phyloP scores from a whole-genome alignment of 2,113 vertebrate species.

The Rutilus rutilus region DNA sequence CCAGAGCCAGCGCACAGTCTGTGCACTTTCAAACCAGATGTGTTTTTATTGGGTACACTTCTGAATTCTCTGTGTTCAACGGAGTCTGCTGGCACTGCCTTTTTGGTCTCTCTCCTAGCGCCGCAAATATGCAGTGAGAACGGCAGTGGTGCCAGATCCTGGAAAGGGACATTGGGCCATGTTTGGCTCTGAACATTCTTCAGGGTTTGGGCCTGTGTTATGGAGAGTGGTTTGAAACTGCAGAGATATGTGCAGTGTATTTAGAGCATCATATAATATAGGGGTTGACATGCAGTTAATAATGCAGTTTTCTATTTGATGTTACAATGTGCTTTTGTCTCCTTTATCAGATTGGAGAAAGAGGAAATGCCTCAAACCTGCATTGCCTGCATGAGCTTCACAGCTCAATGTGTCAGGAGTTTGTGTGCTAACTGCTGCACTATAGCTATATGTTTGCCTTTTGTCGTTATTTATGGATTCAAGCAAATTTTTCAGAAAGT shows the following conservation, averaged over 20 bases:
- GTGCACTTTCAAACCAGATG: conserved; percentile 75
- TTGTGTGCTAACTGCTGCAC: not conserved
- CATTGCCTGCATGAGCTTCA: not conserved
- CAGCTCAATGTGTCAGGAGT: not conserved
- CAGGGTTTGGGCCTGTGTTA: not conserved
- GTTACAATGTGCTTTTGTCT: not conserved
- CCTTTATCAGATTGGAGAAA: not conserved
- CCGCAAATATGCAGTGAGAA: conserved; percentile 67
- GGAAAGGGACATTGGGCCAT: conserved; percentile 46
- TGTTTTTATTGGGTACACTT: conserved; percentile 75
- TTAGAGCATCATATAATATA: not conserved
- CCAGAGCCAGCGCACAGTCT: conserved; percentile 48
- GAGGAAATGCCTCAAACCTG: not conserved
- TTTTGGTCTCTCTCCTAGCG: conserved; percentile 51
- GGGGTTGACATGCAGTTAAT: not conserved
- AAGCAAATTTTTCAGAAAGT: not conserved
- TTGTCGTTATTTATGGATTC: not conserved
- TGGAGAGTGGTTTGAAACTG: conserved; percentile 2
- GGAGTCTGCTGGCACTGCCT: conserved; percentile 51
- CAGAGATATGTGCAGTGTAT: not conserved
- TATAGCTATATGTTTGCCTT: not conserved
- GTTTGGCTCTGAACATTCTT: conserved; percentile 40
- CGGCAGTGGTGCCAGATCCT: conserved; percentile 57
- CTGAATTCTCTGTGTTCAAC: conserved; percentile 55
- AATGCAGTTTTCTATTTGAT: not conserved